phyloP scores from a whole-genome alignment of 2,797 vertebrate genomes.

The Gephyroberyx darwinii region DNA sequence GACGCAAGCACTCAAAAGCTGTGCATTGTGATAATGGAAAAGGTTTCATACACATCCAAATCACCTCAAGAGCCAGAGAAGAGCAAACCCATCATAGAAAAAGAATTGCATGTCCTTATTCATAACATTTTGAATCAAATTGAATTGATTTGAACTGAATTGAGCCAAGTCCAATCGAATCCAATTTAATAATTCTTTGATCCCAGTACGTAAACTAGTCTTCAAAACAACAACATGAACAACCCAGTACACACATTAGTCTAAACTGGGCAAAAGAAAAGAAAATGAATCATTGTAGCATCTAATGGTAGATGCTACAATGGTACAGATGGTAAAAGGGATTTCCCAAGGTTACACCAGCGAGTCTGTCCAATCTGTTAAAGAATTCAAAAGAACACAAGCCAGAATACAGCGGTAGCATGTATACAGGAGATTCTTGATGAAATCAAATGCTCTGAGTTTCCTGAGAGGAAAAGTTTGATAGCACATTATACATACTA shows the following conservation, averaged over 20 bases:
- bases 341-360: not conserved
- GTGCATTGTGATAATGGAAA: constrained; percentile 1
- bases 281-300: not conserved
- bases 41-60: not conserved
- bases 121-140: not conserved
- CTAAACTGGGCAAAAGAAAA: not conserved
- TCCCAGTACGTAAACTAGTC: not conserved
- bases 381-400: not conserved
- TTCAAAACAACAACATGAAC: not conserved
- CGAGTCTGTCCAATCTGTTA: not conserved
- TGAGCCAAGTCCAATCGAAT: constrained; percentile 1
- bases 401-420: not conserved
- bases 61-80: not conserved
- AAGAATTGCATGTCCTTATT: not conserved
- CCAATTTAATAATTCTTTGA: not conserved
- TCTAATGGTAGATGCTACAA: too few species aligned
- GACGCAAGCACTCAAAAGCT: not conserved
- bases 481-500: not conserved
- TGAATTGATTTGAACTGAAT: not conserved
- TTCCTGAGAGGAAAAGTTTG: not conserved
- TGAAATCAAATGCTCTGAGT: not conserved
- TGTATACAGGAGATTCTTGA: not conserved
- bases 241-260: not conserved
- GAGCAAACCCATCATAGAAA: not conserved
- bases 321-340: not conserved